phyloP scores from a whole-genome alignment of 2,113 vertebrate species.

The Ahaetulla prasina region DNA sequence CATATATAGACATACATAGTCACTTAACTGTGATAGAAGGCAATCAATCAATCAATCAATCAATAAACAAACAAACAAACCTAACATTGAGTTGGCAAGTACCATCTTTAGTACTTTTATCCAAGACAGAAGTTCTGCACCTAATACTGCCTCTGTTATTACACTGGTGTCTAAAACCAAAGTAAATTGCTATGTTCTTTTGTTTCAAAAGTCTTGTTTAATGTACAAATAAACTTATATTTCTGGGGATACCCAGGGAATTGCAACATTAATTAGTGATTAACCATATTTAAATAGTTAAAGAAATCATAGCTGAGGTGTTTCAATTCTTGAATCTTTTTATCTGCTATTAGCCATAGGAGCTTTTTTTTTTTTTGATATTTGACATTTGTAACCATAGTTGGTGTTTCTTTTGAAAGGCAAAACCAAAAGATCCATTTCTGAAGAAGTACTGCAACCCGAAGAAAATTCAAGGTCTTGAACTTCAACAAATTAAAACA shows the following conservation, averaged over 20 bases:
- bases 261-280: neutral
- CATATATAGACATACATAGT: neutral
- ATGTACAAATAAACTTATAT: neutral
- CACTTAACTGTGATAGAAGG: neutral
- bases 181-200: neutral
- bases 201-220: neutral
- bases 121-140: neutral
- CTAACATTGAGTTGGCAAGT: neutral
- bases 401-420: slow-evolving; percentile 67
- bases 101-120: neutral
- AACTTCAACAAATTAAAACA: slow-evolving; percentile 85
- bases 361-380: neutral
- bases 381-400: neutral
- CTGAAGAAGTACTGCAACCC: slow-evolving; percentile 95
- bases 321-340: neutral
- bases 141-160: neutral
- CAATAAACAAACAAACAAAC: neutral
- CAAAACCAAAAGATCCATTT: slow-evolving; percentile 90
- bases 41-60: neutral
- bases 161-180: neutral
- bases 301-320: neutral
- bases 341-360: neutral
- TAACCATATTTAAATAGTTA: neutral
- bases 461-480: slow-evolving; percentile 91
- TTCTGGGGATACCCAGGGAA: neutral